Percentiles rank a stretch among this genome's conserved stretches.
Evolutionary conservation across 2,888 invertebrate genomes (phyloP).

Genomic region (Gandaritis pyraliata): DNA sequence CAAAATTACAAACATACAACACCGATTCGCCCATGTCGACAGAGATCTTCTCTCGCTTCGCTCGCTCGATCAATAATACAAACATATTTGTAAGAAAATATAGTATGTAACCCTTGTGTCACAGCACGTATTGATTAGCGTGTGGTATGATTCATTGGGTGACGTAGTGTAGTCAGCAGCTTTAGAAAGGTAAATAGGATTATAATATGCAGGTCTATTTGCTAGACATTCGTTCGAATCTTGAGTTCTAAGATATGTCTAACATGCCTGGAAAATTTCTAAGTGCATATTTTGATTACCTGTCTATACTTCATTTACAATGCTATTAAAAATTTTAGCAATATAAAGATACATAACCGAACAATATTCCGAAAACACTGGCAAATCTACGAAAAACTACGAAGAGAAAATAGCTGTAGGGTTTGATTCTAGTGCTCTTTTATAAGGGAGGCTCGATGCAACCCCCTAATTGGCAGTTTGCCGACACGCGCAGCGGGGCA

Average conservation of each 20-base stretch:
- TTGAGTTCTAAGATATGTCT: no score
- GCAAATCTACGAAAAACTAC: not conserved
- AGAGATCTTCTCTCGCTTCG: no score
- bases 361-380: no score
- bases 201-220: slow-evolving; percentile 19
- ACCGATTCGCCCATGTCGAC: no score
- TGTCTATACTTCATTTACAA: no score
- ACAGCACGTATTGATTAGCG: slow-evolving; percentile 22
- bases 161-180: slow-evolving; percentile 21
- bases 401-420: not conserved
- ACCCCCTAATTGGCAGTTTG: slow-evolving; percentile 23
- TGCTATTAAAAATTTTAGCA: no score
- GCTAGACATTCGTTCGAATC: not conserved
- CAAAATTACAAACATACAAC: no score
- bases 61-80: no score
- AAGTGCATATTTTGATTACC: no score
- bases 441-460: slow-evolving; percentile 24
- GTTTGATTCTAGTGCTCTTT: slow-evolving; percentile 7
- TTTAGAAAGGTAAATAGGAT: slow-evolving; percentile 28
- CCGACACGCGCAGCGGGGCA: slow-evolving; percentile 18
- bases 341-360: no score
- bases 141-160: slow-evolving; percentile 20
- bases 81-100: not conserved
- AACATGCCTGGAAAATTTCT: no score
- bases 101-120: slow-evolving; percentile 16